A percentile compares a stretch with the other conserved stretches of the same genome.
Evolutionary conservation across 2,113 vertebrate genomes (phyloP).

Genomic region (Tychaedon coryphoeus): DNA sequence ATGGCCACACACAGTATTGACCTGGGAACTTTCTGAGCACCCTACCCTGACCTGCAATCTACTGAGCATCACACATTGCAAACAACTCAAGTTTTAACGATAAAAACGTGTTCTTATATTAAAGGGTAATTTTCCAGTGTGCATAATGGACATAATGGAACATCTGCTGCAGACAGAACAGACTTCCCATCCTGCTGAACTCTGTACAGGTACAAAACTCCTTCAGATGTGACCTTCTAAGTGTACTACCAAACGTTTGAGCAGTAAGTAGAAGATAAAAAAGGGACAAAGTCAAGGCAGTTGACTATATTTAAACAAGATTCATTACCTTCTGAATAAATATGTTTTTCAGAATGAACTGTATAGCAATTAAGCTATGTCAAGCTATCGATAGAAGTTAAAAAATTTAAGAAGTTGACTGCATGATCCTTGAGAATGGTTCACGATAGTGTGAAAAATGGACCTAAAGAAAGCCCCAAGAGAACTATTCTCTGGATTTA

Average conservation of each 20-base stretch:
- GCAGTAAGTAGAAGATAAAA: not conserved
- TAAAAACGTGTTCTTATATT: not conserved
- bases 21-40: not conserved
- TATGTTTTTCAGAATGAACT: not conserved
- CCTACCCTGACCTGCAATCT: not conserved
- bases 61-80: fast-evolving
- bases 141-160: not conserved
- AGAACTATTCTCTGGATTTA: not conserved
- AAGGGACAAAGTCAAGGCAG: not conserved
- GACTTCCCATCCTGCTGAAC: not conserved
- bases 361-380: not conserved
- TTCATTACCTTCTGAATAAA: conserved; percentile 32
- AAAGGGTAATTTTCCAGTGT: not conserved
- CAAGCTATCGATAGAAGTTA: not conserved
- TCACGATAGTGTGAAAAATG: not conserved
- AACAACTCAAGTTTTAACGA: not conserved
- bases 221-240: not conserved
- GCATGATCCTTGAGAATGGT: not conserved
- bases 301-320: not conserved
- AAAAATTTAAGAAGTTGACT: not conserved
- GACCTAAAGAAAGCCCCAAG: not conserved
- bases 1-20: not conserved
- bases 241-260: not conserved
- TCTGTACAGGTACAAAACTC: not conserved
- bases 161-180: not conserved